Evolutionary conservation across 2,888 invertebrate genomes (phyloP).

Genomic region (Boloria euphrosyne): DNA sequence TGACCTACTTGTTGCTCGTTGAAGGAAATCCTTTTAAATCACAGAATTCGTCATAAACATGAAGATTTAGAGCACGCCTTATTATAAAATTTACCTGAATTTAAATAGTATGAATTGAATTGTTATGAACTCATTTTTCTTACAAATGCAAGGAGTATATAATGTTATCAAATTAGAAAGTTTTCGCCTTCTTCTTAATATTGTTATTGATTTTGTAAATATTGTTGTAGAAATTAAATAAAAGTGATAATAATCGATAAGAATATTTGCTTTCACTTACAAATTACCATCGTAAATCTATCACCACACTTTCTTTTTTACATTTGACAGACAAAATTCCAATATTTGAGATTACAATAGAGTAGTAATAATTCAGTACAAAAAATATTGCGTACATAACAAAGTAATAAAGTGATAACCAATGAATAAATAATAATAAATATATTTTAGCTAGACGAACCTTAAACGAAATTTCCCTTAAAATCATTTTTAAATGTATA

Average conservation of each 20-base stretch:
- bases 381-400: background rate
- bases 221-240: no score
- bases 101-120: no score
- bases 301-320: conserved; percentile 28
- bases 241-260: no score
- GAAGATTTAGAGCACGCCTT: no score
- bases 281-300: conserved; percentile 32
- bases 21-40: background rate
- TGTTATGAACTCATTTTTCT: no score
- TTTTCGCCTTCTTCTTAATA: no score
- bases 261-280: no score
- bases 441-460: background rate
- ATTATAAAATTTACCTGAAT: no score
- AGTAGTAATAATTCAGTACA: conserved; percentile 12
- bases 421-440: background rate
- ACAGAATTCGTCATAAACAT: background rate
- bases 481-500: background rate
- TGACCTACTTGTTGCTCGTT: conserved; percentile 10
- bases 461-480: background rate
- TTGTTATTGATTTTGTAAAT: no score
- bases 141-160: no score
- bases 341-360: no score
- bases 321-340: conserved; percentile 22
- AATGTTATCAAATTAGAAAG: no score
- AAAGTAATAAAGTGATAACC: background rate